Conservation (phyloP, 1,140 invertebrate species). For the Drosophila lowei region DNA sequence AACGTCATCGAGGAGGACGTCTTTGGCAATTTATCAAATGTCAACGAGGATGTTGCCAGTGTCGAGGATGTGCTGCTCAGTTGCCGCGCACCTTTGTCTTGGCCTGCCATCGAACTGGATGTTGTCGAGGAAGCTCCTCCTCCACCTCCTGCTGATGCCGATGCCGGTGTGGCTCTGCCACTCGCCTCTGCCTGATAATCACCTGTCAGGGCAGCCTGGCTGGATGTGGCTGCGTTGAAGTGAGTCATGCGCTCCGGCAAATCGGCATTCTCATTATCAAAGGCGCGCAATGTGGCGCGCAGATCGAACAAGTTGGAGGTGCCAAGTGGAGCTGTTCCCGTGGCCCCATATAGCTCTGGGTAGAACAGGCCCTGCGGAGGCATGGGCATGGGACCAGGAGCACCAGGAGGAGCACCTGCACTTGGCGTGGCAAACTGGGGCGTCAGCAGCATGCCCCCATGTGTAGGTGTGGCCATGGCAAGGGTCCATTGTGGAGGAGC, state of each 20-base stretch:
- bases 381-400: conserved; percentile 27
- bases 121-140: conserved; percentile 18
- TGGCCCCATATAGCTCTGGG: conserved; percentile 55
- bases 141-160: conserved; percentile 11
- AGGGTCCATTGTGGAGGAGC: conserved; percentile 62
- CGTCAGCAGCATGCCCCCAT: conserved; percentile 65
- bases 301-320: conserved; percentile 69
- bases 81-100: conserved; percentile 47
- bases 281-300: conserved; percentile 70
- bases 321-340: conserved; percentile 21
- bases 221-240: conserved; percentile 34
- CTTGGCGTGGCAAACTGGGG: conserved; percentile 50
- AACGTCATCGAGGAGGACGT: conserved; percentile 43
- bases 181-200: conserved; percentile 48
- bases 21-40: conserved; percentile 82
- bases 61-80: conserved; percentile 73
- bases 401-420: conserved; percentile 8
- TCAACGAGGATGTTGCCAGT: conserved; percentile 74
- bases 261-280: conserved; percentile 76
- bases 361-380: conserved; percentile 34
- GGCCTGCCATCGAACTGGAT: conserved; percentile 19
- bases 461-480: conserved; percentile 69
- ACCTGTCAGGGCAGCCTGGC: conserved; percentile 44
- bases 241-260: conserved; percentile 70
- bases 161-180: conserved; percentile 5